These are phyloP conservation scores for Chelmon rostratus DNA, from an alignment of 2,797 vertebrate species.

Conservation along the genomic window DNA sequence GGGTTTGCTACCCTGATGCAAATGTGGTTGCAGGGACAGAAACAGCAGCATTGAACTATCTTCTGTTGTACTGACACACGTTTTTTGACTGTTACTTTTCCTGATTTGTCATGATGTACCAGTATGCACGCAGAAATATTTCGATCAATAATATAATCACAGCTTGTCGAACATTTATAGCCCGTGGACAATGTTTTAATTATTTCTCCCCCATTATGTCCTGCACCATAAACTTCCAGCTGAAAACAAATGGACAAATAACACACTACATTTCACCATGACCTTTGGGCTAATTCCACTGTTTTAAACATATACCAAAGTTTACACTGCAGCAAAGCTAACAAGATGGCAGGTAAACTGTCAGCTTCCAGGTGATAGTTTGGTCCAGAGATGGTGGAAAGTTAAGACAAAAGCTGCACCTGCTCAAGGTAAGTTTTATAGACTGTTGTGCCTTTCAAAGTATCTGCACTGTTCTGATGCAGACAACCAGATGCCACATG, in stretches of 20 bases:
- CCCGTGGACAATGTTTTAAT: background rate
- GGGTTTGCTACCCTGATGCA: background rate
- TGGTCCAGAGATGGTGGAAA: no score
- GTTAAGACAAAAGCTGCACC: background rate
- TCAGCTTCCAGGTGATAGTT: no score
- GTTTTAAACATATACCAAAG: background rate
- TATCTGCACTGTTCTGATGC: constrained; percentile 1
- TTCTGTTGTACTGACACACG: background rate
- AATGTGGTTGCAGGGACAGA: background rate
- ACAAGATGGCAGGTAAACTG: background rate
- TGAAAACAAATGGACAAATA: background rate
- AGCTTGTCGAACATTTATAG: background rate
- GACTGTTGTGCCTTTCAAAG: background rate
- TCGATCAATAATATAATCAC: background rate
- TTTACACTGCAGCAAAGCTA: background rate
- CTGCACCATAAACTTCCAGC: constrained; percentile 6
- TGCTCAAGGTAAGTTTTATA: background rate
- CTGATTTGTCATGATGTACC: background rate
- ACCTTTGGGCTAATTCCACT: background rate
- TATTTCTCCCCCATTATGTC: no score
- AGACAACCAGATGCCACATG: background rate
- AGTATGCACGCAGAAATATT: background rate
- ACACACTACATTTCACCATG: background rate
- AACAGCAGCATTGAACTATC: background rate
- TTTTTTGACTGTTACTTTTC: no score